Evolutionary conservation across 2,113 vertebrate genomes (phyloP), one percentile per base, ranked within the genome.

Genomic region (Xyrauchen texanus): DNA sequence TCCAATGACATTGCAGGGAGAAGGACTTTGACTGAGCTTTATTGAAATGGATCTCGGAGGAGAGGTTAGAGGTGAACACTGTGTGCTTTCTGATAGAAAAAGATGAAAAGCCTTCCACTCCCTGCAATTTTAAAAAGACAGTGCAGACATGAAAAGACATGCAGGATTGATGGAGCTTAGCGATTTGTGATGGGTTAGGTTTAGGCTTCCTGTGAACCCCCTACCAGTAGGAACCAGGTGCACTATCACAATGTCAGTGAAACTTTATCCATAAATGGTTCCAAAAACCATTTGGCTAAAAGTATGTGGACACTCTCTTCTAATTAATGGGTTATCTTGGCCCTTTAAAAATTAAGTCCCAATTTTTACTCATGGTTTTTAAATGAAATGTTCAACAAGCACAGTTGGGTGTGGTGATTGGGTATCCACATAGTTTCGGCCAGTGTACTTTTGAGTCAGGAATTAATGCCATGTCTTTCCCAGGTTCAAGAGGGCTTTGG

Each of bases 61-160:
- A 34, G 21, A 63, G 74, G 76, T 57, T 42, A 66, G 61, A 66
- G 51, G 72, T 55, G 61, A 65, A 77, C 21, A 9, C 51, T 70
- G 4, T 44, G 57, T 70, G 55, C 67, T 64, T 72, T 53, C 65
- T 74, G 71, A 58, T 52, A 65, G 47, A 34, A 34, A 34, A 13
- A 62, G 70, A 60, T 0, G 1, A 15, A 16, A 61, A 51, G 34
- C 65, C 55, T 44, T 58, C 15, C 46, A 58, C 55, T 62, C 51
- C 16, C 72, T 55, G 4, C 13, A 46, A 60, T 62, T 64, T 77
- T 61, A 77, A 75, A 49, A 46, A 55, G 51, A 46, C 42, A 45
- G 47, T 13, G 6, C 16, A 46, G 62, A 62, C 86, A 81, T 77
- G 76, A 79, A 79, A 68, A 66, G 65, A 68, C 80, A 74, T 69